A percentile compares a stretch with the other conserved stretches of the same genome.
phyloP scores from a whole-genome alignment of 64 coral and sea anemone genomes.

The Montipora cactus region DNA sequence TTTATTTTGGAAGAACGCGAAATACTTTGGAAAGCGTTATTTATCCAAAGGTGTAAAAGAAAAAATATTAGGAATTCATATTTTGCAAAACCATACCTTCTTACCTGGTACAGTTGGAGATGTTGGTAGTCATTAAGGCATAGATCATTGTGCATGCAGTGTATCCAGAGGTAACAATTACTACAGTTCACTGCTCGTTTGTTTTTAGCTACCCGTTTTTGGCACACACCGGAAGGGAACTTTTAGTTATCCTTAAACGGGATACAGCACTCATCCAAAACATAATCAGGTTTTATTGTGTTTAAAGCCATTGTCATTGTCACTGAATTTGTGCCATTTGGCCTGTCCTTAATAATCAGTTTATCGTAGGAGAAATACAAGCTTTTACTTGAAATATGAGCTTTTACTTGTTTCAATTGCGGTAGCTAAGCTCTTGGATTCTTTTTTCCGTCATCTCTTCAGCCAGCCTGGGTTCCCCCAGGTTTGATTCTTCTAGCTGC shows the following conservation, averaged over 20 bases:
- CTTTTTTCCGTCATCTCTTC: slow-evolving; percentile 47
- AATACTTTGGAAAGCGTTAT: too few species aligned
- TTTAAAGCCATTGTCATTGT: neutral
- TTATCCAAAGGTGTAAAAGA: too few species aligned
- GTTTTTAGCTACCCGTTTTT: neutral
- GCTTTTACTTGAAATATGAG: neutral
- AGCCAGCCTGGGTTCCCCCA: slow-evolving; percentile 20
- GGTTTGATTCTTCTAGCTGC: neutral
- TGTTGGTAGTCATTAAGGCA: slow-evolving; percentile 23
- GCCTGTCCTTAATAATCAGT: slow-evolving; percentile 35
- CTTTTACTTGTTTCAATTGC: slow-evolving; percentile 1
- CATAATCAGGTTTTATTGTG: neutral
- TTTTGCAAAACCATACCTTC: slow-evolving; percentile 36
- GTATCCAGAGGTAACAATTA: neutral
- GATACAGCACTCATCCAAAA: neutral
- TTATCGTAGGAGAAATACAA: neutral
- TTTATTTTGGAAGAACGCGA: too few species aligned
- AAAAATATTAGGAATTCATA: slow-evolving; percentile 3
- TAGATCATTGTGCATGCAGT: neutral
- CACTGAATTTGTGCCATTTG: neutral
- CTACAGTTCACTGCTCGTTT: neutral
- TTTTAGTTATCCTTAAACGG: neutral
- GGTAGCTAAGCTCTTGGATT: neutral
- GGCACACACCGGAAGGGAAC: neutral
- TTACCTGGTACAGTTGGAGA: neutral